Percentiles rank a stretch among this genome's conserved stretches.
These are phyloP conservation scores for Drosophila hamatofila DNA, from an alignment of 2,888 invertebrate species.

Conservation along the genomic window DNA sequence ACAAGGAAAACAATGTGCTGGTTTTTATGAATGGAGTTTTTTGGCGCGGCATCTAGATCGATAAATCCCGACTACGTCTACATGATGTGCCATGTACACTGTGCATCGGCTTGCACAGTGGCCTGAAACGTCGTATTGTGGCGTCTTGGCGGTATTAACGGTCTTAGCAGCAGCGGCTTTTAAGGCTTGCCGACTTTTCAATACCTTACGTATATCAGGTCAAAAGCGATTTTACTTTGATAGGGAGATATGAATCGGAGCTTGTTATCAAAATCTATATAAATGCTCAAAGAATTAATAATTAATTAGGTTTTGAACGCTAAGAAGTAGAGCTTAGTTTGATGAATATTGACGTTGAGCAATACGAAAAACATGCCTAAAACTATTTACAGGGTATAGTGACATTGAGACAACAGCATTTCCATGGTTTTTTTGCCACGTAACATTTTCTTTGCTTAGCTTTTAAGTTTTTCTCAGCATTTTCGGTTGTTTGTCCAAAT, in stretches of 20 bases:
- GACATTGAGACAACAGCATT: not conserved
- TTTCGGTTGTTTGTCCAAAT: constrained; percentile 51
- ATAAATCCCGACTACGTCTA: constrained; percentile 83
- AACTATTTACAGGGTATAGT: constrained; percentile 17
- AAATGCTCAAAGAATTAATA: not conserved
- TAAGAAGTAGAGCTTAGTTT: no score
- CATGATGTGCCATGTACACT: constrained; percentile 62
- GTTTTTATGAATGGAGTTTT: constrained; percentile 85
- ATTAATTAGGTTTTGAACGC: not conserved
- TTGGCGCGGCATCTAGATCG: constrained; percentile 84
- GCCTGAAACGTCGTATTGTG: constrained; percentile 14
- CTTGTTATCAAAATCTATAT: not conserved
- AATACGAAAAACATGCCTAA: not conserved
- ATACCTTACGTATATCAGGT: not conserved
- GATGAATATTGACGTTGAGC: not conserved
- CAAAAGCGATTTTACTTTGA: not conserved
- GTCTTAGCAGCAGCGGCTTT: constrained; percentile 15
- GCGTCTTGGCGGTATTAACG: constrained; percentile 11
- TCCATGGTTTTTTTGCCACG: constrained; percentile 7
- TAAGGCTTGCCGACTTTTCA: not conserved
- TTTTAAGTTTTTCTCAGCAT: constrained; percentile 58
- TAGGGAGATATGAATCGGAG: not conserved
- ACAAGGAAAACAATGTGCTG: constrained; percentile 78
- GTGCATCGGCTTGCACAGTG: constrained; percentile 58
- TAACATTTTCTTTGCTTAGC: constrained; percentile 36